Base-by-base conservation (phyloP, 1,140 invertebrate genomes). In the Trissolcus basalis region DNA sequence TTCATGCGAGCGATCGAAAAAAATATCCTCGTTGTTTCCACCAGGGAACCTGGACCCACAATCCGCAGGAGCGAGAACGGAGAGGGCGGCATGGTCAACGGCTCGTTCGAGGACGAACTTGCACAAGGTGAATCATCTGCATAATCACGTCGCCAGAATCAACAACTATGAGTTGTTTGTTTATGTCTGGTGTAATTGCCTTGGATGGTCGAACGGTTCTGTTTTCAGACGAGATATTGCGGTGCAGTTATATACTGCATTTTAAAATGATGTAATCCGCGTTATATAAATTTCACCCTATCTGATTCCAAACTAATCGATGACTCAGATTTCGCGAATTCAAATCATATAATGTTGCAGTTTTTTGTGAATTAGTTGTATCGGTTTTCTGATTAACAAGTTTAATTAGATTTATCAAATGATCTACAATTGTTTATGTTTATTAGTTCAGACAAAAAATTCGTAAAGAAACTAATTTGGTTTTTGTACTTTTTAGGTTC, bases 1-100 rank as follows among this genome's bases (percentile, higher is more conserved):
- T 99, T 96, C 84, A 95, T 99, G 93, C 89, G 97, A 53, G 97
- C 96, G 0, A 91, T 98, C 33, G 96, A 97, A 81, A 97, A 97
- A 86, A 98, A 97, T 84, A 94, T 98, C 69, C 87, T 97, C 77
- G 97, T 98, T 51, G 96, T 99, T 4, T 97, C 95, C 72, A 98
- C 96, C n/a, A 92, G 96, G 39, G 96, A 98, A 84, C 96, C 96
- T 0, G 94, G 94, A 0, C 49, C 88, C 82, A 61, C 90, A 88
- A 80, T 89, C 84, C 69, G 91, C 84, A 69, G 89, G 83, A 90
- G 90, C 45, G 92, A 93, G 64, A 93, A 94, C 75, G 92, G 92
- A 0, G 93, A 94, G 70, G 89, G 91, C 3, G 89, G 91, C 3
- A 85, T 91, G 82, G 85, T 91, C n/a, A 91, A 91, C 68, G 90